These are phyloP conservation scores for Pterobdella sp. DNA, from an alignment of 2,888 invertebrate species.

Conservation along the genomic window DNA sequence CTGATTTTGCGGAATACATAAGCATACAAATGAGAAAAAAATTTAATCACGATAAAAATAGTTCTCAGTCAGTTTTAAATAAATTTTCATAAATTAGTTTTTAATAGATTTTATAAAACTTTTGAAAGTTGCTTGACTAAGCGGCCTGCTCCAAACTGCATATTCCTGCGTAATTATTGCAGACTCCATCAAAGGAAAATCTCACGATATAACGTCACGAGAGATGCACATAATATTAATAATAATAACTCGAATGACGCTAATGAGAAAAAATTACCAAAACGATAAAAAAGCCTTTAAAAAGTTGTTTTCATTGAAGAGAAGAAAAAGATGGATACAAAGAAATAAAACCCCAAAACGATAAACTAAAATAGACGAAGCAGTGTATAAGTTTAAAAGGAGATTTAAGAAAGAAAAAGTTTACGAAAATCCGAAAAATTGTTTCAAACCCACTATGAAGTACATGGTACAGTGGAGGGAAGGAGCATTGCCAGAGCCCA, in stretches of 20 bases:
- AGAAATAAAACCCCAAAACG: background rate
- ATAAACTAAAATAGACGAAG: background rate
- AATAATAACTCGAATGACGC: background rate
- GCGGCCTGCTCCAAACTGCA: background rate
- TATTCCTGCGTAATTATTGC: slow-evolving; percentile 17
- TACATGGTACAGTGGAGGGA: background rate
- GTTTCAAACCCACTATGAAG: too few species aligned
- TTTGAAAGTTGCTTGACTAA: background rate
- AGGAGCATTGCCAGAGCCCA: slow-evolving; percentile 24
- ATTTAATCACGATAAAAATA: too few species aligned
- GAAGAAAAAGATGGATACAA: slow-evolving; percentile 6
- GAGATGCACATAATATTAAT: background rate
- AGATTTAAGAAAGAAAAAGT: background rate
- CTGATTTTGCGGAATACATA: too few species aligned
- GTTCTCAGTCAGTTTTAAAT: background rate
- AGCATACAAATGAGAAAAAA: too few species aligned
- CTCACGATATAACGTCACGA: background rate
- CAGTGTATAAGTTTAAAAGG: background rate
- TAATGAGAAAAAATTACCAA: background rate
- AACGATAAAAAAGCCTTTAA: background rate
- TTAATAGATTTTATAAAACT: background rate
- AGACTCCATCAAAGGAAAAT: slow-evolving; percentile 20
- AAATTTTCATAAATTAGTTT: background rate
- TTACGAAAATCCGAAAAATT: too few species aligned
- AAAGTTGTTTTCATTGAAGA: too few species aligned